phyloP scores from a whole-genome alignment of 2,888 invertebrate species.

The Thymelicus acteon region DNA sequence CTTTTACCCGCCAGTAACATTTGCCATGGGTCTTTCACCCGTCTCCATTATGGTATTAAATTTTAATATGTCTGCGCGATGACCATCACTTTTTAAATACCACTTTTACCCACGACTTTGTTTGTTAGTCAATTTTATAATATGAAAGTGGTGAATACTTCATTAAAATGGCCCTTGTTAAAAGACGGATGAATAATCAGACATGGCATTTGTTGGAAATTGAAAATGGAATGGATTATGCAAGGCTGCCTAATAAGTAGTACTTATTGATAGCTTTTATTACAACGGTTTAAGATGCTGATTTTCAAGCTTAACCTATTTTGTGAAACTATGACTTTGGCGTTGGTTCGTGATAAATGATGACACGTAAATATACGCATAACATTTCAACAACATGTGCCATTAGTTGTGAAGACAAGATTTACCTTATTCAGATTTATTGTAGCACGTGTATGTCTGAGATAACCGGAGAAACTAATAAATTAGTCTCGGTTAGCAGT shows the following conservation, averaged over 20 bases:
- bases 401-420: not conserved
- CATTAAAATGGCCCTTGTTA: too few relatives aligned
- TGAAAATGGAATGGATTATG: too few relatives aligned
- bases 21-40: conserved; percentile 24
- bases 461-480: conserved; percentile 23
- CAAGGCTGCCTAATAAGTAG: too few relatives aligned
- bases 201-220: too few relatives aligned
- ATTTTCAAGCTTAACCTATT: too few relatives aligned
- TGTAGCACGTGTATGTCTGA: not conserved
- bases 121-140: not conserved
- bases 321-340: too few relatives aligned
- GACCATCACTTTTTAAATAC: conserved; percentile 19
- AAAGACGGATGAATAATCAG: too few relatives aligned
- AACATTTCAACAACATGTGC: not conserved
- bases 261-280: too few relatives aligned
- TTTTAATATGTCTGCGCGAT: conserved; percentile 21
- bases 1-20: conserved; percentile 14
- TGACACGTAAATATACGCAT: not conserved
- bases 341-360: not conserved
- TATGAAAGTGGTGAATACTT: too few relatives aligned
- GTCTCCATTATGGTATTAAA: conserved; percentile 20
- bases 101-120: not conserved
- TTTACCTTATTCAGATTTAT: not conserved
- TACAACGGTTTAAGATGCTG: too few relatives aligned
- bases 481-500: conserved; percentile 22